Conservation (phyloP, 2,888 invertebrate genomes). For the Lamellibrachia satsuma region DNA sequence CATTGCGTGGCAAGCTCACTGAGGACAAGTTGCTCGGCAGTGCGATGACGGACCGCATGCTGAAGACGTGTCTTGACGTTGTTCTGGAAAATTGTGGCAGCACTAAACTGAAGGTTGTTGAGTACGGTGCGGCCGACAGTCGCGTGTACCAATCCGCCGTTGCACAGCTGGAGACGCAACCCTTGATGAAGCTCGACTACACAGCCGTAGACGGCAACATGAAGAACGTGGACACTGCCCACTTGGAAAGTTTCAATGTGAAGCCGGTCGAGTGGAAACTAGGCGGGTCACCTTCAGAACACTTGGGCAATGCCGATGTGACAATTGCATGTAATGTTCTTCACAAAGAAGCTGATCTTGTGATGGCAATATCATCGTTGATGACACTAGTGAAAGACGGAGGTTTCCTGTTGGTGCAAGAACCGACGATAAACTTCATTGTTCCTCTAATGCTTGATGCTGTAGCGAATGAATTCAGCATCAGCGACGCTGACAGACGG, state of each 20-base stretch:
- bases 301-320: constrained; percentile 46
- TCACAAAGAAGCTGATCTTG: constrained; percentile 47
- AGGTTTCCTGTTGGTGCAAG: constrained; percentile 66
- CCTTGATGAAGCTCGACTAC: constrained; percentile 73
- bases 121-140: constrained; percentile 59
- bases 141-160: constrained; percentile 45
- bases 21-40: constrained; percentile 47
- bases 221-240: constrained; percentile 54
- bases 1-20: background rate
- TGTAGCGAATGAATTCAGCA: constrained; percentile 44
- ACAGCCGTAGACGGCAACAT: constrained; percentile 71
- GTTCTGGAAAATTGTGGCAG: constrained; percentile 81
- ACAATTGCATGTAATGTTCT: constrained; percentile 55
- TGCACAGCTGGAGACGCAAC: constrained; percentile 73
- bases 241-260: constrained; percentile 72
- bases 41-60: constrained; percentile 42
- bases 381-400: constrained; percentile 73
- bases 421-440: constrained; percentile 62
- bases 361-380: constrained; percentile 46
- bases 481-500: constrained; percentile 34
- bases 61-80: constrained; percentile 72
- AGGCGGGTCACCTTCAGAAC: constrained; percentile 65
- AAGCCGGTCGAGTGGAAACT: constrained; percentile 75
- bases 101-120: constrained; percentile 78
- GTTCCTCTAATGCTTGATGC: constrained; percentile 49